A percentile compares a stretch with the other conserved stretches of the same genome.
Conservation (phyloP, 2,797 vertebrate genomes). For the Margarornis squamiger region DNA sequence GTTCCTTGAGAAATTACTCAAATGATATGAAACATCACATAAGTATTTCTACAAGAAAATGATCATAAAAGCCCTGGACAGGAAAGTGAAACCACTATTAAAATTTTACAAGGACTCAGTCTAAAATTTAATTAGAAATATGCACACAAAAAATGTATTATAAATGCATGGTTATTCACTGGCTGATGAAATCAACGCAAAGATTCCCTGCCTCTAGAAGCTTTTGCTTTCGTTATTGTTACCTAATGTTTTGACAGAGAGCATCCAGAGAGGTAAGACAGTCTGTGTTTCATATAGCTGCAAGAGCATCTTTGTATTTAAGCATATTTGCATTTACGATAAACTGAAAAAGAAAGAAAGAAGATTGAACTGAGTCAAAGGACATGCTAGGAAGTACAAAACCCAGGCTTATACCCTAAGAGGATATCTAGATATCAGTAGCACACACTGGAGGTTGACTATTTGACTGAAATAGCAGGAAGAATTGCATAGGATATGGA, state of each 20-base stretch:
- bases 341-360: background rate
- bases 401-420: accelerated
- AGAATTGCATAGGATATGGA: background rate
- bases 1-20: background rate
- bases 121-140: background rate
- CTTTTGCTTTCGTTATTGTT: background rate
- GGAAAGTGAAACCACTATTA: background rate
- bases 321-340: background rate
- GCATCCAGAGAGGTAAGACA: background rate
- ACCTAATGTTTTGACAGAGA: background rate
- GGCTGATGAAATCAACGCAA: background rate
- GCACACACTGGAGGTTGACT: background rate
- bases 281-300: background rate
- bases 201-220: background rate
- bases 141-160: background rate
- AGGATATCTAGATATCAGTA: background rate
- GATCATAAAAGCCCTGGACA: background rate
- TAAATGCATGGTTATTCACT: background rate
- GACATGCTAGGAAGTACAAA: background rate
- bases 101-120: background rate
- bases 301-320: background rate
- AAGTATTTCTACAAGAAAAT: background rate
- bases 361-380: background rate
- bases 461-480: background rate
- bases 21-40: background rate